Evolutionary conservation across 2,797 vertebrate genomes (phyloP), one percentile per base, ranked within the genome.

Genomic region (Typhlichthys eigenmanni): DNA sequence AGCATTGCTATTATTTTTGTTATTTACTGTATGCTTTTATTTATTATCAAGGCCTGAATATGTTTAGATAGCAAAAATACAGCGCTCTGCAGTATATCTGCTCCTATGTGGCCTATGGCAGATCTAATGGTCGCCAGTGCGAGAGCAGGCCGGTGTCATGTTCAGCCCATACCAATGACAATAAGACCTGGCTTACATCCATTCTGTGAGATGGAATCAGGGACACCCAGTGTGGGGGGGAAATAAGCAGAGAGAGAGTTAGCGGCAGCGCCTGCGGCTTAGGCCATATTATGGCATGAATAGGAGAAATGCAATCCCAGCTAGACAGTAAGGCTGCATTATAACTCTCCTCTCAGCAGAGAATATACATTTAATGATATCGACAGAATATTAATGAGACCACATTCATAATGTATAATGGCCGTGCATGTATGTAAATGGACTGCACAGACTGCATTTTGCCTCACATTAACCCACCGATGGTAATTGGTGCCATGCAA

Each of bases 121-220:
- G 38, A 29, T 32, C 59, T 48, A 60, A 66, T n/a, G 49, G 49
- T 53, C 48, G 32, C 29, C 0, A 12, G 50, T 13, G 0, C 48
- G 67, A 58, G 70, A 60, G 57, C 24, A 46, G 38, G 47, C 59
- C 13, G 4, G 29, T 7, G n/a, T 8, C 66, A 62, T 24, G 55
- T 17, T 64, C 59, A 55, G 55, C 45, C 47, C 6, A 55, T 0
- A 47, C 66, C 57, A 51, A 74, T 61, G 34, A 38, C 5, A 74
- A 79, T 24, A 71, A 50, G 64, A 46, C 68, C 68, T 24, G 29
- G 0, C 78, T 48, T 24, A 47, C 72, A 71, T 75, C 60, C 34
- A 65, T 72, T 43, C 24, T 56, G 61, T 32, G 19, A 53, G 55
- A 49, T 48, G 47, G 58, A 66, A 64, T 66, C 47, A 5, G 64